Evolutionary conservation across 2,113 vertebrate species (phyloP).

Genomic region (Podiceps cristatus): DNA sequence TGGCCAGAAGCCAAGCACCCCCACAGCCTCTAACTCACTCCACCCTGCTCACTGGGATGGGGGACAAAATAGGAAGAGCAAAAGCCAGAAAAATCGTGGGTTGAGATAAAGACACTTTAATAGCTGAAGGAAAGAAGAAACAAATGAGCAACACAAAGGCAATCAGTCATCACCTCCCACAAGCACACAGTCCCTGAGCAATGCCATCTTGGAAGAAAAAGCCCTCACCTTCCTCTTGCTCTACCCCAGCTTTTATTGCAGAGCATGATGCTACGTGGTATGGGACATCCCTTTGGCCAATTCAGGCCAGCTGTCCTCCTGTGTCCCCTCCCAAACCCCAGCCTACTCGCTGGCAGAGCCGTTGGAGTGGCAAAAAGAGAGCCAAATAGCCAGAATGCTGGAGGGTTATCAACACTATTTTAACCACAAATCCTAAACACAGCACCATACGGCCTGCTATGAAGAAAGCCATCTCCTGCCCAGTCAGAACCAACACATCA

Average conservation of each 20-base stretch:
- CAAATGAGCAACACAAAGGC: not conserved
- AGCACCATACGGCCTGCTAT: not conserved
- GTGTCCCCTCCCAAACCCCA: not conserved
- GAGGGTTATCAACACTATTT: not conserved
- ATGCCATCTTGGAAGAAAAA: not conserved
- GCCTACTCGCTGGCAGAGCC: not conserved
- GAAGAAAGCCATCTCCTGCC: not conserved
- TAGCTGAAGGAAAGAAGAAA: not conserved
- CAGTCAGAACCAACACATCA: not conserved
- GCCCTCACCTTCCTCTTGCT: not conserved
- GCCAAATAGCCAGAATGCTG: not conserved
- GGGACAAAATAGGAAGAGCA: not conserved
- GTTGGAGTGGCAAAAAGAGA: not conserved
- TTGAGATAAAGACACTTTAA: not conserved
- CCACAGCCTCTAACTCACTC: not conserved
- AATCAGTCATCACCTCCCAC: not conserved
- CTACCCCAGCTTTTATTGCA: not conserved
- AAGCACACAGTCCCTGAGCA: not conserved
- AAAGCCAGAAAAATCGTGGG: not conserved
- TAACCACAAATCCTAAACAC: not conserved
- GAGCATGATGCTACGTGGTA: not conserved
- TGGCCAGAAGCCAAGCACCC: not conserved
- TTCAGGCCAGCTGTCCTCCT: not conserved
- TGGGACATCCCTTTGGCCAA: not conserved
- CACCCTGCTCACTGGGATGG: not conserved